Evolutionary conservation across 2,113 vertebrate species (phyloP), one percentile per base, ranked within the genome.

Genomic region (Callaeas wilsoni): DNA sequence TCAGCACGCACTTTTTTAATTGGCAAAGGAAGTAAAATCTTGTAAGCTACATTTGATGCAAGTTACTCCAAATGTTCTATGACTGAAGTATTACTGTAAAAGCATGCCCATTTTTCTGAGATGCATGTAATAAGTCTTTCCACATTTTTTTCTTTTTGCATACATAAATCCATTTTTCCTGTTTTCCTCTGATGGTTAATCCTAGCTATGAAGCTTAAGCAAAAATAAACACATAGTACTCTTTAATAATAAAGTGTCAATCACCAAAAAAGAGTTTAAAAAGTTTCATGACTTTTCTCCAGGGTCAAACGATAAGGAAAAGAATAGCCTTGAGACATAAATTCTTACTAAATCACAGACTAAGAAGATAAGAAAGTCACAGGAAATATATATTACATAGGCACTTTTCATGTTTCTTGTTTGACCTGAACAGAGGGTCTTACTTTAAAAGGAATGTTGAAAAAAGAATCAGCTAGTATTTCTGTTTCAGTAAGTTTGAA

Each of bases 111-210:
- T 33, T 74, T 59, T 59, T 39, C 37, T 25, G 67, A 33, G 33
- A 67, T 29, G 19, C 9, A 15, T 9, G 2, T 16, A 42, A n/a
- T n/a, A 63, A 52, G 9, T 41, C 6, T 39, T 46, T 52, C 1
- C 8, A 52, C 0, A 5, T 6, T 42, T 63, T 76, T 49, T 75
- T 29, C 8, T 41, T 80, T 84, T 35, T 0, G 0, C 2, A 3
- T 11, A 41, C 3, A 26, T 32, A 29, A 82, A 52, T 67, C 4
- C 10, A 11, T 71, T 52, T 55, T 23, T 63, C 11, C 19, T 50
- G 4, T 76, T 63, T 82, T 44, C 8, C 69, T 27, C 25, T 9
- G 0, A 67, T 32, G 9, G 42, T 93, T 42, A 26, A 9, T 52
- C 8, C 20, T 63, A 65, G n/a, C 9, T 9, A 42, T 3, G 4